Evolutionary conservation across 2,797 vertebrate genomes (phyloP).

Genomic region (Nasua narica): DNA sequence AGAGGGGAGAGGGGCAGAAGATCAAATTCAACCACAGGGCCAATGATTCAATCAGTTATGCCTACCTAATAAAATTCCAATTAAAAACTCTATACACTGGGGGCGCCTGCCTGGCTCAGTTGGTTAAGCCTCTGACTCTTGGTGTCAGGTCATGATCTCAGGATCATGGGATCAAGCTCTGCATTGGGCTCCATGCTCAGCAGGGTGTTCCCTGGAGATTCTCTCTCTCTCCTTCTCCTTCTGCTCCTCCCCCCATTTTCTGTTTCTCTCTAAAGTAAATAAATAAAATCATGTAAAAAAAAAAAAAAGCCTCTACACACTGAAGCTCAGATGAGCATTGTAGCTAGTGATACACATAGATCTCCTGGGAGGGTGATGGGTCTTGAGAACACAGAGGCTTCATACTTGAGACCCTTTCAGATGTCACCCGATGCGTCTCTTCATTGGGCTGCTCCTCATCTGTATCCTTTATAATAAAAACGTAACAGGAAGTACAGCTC

Average conservation of each 20-base stretch:
- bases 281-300: not conserved
- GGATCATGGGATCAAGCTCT: not conserved
- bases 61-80: not conserved
- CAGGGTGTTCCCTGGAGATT: not conserved
- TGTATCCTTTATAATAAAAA: not conserved
- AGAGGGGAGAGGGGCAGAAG: not conserved
- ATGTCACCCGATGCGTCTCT: not conserved
- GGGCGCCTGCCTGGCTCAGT: not conserved
- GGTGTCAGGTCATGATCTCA: not conserved
- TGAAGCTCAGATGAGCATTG: not conserved
- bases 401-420: not conserved
- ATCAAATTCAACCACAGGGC: not conserved
- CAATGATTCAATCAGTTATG: not conserved
- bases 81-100: not conserved
- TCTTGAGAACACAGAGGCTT: not conserved
- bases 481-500: not conserved
- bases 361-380: not conserved
- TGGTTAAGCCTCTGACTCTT: not conserved
- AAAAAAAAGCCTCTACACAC: not conserved
- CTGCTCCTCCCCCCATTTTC: not conserved
- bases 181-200: not conserved
- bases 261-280: not conserved
- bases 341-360: not conserved
- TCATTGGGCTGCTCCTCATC: not conserved
- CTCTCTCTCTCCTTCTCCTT: not conserved